phyloP scores from a whole-genome alignment of 2,888 invertebrate genomes.

The Nasonia oneida region DNA sequence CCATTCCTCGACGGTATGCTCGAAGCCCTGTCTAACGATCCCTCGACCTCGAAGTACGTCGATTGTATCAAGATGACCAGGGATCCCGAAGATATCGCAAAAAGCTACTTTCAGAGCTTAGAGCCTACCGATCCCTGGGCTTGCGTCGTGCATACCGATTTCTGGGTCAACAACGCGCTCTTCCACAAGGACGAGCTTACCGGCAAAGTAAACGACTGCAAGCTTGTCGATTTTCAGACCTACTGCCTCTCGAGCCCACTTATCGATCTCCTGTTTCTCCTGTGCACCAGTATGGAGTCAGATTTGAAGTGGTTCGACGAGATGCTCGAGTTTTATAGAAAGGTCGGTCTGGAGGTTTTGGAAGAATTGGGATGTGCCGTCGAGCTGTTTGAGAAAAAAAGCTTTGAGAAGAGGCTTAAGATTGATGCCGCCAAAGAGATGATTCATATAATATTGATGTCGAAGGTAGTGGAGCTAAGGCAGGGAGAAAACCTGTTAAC shows the following conservation, averaged over 20 bases:
- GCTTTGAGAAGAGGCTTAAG: slow-evolving; percentile 67
- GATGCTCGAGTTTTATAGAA: slow-evolving; percentile 80
- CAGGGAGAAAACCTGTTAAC: slow-evolving; percentile 11
- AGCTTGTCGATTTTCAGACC: slow-evolving; percentile 83
- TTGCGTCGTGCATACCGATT: slow-evolving; percentile 70
- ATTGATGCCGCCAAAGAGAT: slow-evolving; percentile 62
- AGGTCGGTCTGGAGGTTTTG: slow-evolving; percentile 78
- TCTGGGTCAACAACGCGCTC: slow-evolving; percentile 84
- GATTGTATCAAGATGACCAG: slow-evolving; percentile 58
- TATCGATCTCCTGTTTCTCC: slow-evolving; percentile 82
- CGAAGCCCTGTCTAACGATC: slow-evolving; percentile 68
- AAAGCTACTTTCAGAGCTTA: neutral
- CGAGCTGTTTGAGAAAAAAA: slow-evolving; percentile 65
- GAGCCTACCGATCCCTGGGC: slow-evolving; percentile 44
- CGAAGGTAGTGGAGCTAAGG: slow-evolving; percentile 31
- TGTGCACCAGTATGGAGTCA: slow-evolving; percentile 79
- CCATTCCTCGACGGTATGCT: slow-evolving; percentile 64
- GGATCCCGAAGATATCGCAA: neutral
- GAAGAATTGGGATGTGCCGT: slow-evolving; percentile 76
- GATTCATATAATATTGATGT: slow-evolving; percentile 29
- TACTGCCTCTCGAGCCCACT: slow-evolving; percentile 77
- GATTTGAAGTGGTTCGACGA: slow-evolving; percentile 75
- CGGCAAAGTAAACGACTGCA: slow-evolving; percentile 78
- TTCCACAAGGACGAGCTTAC: slow-evolving; percentile 77
- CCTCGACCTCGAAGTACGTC: slow-evolving; percentile 68